Evolutionary conservation across 2,113 vertebrate species (phyloP).

Genomic region (Grus americana): DNA sequence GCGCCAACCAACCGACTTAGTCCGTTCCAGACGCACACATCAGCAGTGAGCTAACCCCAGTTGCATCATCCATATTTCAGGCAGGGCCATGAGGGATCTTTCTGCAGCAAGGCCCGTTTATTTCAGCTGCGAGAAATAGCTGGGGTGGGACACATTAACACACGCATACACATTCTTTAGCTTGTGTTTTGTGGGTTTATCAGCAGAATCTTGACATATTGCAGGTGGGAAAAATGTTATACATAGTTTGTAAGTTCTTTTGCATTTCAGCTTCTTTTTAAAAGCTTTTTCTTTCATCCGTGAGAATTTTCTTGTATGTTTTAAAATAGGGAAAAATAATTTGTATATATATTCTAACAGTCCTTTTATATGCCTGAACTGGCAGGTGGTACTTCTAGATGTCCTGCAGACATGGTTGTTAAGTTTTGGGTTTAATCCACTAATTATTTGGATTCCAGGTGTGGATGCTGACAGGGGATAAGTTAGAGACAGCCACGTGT

Average conservation of each 20-base stretch:
- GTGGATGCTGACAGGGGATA: constrained; percentile 98
- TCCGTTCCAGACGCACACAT: constrained; percentile 59
- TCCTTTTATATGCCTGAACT: neutral
- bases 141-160: constrained; percentile 26
- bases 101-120: neutral
- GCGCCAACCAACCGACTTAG: neutral
- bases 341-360: neutral
- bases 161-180: neutral
- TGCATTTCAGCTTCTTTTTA: neutral
- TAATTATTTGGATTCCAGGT: constrained; percentile 77
- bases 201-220: constrained; percentile 32
- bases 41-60: constrained; percentile 67
- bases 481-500: constrained; percentile 95
- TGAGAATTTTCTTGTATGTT: neutral
- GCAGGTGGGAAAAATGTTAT: constrained; percentile 10
- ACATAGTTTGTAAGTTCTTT: neutral
- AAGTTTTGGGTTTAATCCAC: neutral
- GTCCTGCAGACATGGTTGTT: neutral
- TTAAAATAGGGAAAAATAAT: neutral
- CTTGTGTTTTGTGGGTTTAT: constrained; percentile 8
- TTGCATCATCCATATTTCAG: constrained; percentile 66
- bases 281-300: neutral
- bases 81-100: constrained; percentile 49
- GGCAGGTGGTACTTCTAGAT: neutral
- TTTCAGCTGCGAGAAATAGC: neutral